These are phyloP conservation scores for Zalophus californianus DNA, from an alignment of 2,797 vertebrate genomes.

Conservation along the genomic window DNA sequence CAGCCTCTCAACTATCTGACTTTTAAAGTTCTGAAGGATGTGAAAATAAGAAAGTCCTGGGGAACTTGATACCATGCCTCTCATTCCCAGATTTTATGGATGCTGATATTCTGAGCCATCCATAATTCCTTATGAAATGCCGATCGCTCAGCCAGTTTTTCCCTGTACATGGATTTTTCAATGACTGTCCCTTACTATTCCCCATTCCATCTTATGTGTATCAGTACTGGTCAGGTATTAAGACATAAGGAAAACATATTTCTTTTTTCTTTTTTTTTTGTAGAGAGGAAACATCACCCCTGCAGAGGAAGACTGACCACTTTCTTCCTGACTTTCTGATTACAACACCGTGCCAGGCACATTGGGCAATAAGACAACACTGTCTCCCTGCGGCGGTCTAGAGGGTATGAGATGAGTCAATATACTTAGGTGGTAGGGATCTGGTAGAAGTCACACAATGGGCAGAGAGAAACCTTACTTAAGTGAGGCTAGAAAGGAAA, in stretches of 20 bases:
- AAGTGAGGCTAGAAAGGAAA: not conserved
- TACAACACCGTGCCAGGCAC: not conserved
- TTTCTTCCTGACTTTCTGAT: not conserved
- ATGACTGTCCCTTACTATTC: not conserved
- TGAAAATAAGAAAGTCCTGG: not conserved
- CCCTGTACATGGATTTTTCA: not conserved
- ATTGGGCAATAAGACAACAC: not conserved
- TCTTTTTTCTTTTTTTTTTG: not conserved
- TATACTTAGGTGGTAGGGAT: not conserved
- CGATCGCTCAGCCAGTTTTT: not conserved
- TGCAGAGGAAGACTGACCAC: not conserved
- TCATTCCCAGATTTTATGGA: not conserved
- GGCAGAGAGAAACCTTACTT: not conserved
- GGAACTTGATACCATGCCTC: not conserved
- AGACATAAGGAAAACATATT: not conserved
- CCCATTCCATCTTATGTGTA: not conserved
- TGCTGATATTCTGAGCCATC: not conserved
- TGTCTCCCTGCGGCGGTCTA: not conserved
- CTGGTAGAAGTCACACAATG: not conserved
- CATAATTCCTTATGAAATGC: not conserved
- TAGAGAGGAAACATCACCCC: not conserved
- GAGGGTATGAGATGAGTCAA: not conserved
- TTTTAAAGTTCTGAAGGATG: conserved; percentile 41
- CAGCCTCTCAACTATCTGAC: not conserved
- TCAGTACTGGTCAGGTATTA: not conserved